Evolutionary conservation across 2,888 invertebrate species (phyloP), one percentile per base, ranked within the genome.

Genomic region (Acanthopleura granulata): DNA sequence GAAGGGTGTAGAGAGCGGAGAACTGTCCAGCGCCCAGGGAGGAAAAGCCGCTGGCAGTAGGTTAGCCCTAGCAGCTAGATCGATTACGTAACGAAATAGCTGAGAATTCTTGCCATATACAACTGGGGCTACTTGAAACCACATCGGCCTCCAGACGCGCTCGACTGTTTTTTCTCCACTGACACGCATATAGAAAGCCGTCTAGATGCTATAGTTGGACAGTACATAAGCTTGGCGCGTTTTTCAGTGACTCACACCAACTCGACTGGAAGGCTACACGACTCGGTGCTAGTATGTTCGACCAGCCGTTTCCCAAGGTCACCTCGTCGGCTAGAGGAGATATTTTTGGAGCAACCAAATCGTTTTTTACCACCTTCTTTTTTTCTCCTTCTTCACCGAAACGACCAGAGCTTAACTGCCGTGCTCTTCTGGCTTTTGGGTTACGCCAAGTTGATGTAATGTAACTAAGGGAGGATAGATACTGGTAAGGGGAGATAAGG

Each of bases 61-160:
- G 57, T 57, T 57, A 27, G 29, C 66, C 15, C 66, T 3, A 27
- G 29, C 27, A 27, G 22, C 22, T 66, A 40, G 40, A 66, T 66
- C 66, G 66, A 66, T 66, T 66, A 66, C 66, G 66, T 66, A 66
- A 66, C 29, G 66, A 66, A 66, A 66, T 66, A 66, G 29, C 66
- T 66, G 22, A 27, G 66, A 66, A 66, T 66, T 66, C 66, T 27
- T 66, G 29, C 66, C 29, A 66, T 66, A 22, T 66, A 27, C 29
- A 27, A 27, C 29, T 66, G 16, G 66, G 66, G 66, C 66, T 27
- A 66, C 25, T 66, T 66, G 66, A 66, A 66, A 66, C 66, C 66
- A 66, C 66, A 66, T 66, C 29, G 29, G 12, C 29, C 66, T 66
- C 66, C 66, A 66, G 66, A 66, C 66, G 29, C 29, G 22, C 29